phyloP scores from a whole-genome alignment of 2,113 vertebrate genomes.

The Rana temporaria region DNA sequence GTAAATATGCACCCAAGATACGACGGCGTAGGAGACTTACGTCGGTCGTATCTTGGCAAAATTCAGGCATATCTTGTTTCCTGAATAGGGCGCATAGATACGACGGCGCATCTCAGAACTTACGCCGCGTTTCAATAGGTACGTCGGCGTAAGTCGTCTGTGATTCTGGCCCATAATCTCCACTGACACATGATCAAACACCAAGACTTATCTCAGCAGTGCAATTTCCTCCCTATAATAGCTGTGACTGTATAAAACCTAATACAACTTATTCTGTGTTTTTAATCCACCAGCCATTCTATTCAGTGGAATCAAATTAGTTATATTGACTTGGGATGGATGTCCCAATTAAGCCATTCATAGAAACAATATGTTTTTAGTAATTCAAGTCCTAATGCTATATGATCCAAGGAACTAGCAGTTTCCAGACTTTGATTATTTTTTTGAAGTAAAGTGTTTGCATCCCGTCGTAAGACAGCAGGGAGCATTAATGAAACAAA shows the following conservation, averaged over 20 bases:
- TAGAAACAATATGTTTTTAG: conserved; percentile 67
- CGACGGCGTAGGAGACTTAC: no score
- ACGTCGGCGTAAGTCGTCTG: no score
- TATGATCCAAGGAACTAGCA: conserved; percentile 38
- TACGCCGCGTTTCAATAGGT: no score
- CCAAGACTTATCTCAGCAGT: conserved; percentile 48
- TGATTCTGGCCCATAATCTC: no score
- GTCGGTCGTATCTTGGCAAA: no score
- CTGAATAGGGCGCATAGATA: no score
- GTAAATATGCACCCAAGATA: no score
- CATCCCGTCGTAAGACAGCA: conserved; percentile 59
- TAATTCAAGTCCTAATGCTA: conserved; percentile 62
- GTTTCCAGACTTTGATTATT: conserved; percentile 13
- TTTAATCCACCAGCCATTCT: conserved; percentile 63
- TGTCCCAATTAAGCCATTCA: conserved; percentile 69
- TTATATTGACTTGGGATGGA: conserved; percentile 65
- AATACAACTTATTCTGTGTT: conserved; percentile 67
- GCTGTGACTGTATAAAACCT: conserved; percentile 62
- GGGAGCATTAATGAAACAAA: conserved; percentile 57
- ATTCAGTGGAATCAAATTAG: conserved; percentile 63
- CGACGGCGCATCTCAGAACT: no score
- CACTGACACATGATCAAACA: conserved; percentile 42
- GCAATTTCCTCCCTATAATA: conserved; percentile 62
- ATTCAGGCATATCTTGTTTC: no score
- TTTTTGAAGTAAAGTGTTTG: conserved; percentile 15